Conservation (phyloP, 1,140 invertebrate genomes). For the Polyergus mexicanus region DNA sequence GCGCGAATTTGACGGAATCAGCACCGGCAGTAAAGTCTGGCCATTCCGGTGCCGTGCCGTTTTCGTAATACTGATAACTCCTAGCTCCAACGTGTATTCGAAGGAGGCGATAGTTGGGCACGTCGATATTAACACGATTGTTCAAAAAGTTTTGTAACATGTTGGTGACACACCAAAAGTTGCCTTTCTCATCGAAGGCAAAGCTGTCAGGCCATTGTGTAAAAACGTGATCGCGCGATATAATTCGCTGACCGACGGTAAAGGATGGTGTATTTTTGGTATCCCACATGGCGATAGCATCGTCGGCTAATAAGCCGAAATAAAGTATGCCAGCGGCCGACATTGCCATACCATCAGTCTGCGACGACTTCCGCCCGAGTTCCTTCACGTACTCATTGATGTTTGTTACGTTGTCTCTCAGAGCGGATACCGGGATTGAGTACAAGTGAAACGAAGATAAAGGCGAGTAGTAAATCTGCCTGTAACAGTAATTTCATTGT, state of each 20-base stretch:
- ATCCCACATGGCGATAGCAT: constrained; percentile 90
- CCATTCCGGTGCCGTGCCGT: constrained; percentile 79
- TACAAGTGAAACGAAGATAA: constrained; percentile 89
- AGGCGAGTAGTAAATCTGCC: constrained; percentile 89
- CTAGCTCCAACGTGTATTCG: constrained; percentile 86
- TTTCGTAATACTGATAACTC: constrained; percentile 88
- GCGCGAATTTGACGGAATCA: constrained; percentile 55
- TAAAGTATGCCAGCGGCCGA: constrained; percentile 89
- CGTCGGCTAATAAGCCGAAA: constrained; percentile 89
- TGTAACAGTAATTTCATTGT: constrained; percentile 52
- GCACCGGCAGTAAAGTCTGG: constrained; percentile 80
- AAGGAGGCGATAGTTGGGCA: constrained; percentile 89
- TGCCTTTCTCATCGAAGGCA: constrained; percentile 89
- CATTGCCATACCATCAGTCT: constrained; percentile 91
- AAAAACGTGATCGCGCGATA: constrained; percentile 88
- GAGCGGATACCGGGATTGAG: constrained; percentile 87
- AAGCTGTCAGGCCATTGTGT: constrained; percentile 92
- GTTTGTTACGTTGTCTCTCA: constrained; percentile 85
- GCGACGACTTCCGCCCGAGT: constrained; percentile 88
- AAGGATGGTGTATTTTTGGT: constrained; percentile 83
- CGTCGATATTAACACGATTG: constrained; percentile 85
- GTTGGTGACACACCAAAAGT: constrained; percentile 90
- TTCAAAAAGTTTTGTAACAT: constrained; percentile 89
- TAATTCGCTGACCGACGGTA: constrained; percentile 87
- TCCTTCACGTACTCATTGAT: constrained; percentile 85